Percentiles rank a stretch among this genome's conserved stretches.
Evolutionary conservation across 2,113 vertebrate genomes (phyloP).

Genomic region (Corythornis madagascariensis): DNA sequence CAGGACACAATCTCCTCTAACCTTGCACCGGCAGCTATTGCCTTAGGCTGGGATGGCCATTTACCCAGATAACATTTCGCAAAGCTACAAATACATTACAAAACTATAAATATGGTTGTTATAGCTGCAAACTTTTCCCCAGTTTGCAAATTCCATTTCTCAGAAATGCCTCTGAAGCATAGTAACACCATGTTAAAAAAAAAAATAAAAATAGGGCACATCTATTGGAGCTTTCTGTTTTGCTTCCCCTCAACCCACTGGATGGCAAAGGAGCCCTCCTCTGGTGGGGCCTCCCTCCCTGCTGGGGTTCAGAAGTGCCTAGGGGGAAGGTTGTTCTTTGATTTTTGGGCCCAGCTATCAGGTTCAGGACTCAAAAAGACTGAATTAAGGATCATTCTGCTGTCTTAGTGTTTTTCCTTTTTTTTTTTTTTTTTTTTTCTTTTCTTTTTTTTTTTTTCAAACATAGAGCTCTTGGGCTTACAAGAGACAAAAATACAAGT

Average conservation of each 20-base stretch:
- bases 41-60: neutral
- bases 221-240: neutral
- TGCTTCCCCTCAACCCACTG: neutral
- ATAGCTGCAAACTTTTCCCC: neutral
- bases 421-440: too few species aligned
- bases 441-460: neutral
- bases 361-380: neutral
- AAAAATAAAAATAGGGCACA: accelerated
- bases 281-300: neutral
- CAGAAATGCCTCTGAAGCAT: accelerated
- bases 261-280: neutral
- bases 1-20: neutral
- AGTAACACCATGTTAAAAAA: neutral
- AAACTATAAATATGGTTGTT: neutral
- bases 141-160: neutral
- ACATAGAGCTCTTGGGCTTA: neutral
- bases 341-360: neutral
- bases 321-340: neutral
- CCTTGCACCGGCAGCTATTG: neutral
- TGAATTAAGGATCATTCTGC: neutral
- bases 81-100: neutral
- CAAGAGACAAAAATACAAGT: neutral
- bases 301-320: neutral
- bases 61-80: neutral
- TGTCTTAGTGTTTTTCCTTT: neutral